A percentile compares a stretch with the other conserved stretches of the same genome.
phyloP scores from a whole-genome alignment of 2,797 vertebrate genomes.

The Protonibea diacanthus region DNA sequence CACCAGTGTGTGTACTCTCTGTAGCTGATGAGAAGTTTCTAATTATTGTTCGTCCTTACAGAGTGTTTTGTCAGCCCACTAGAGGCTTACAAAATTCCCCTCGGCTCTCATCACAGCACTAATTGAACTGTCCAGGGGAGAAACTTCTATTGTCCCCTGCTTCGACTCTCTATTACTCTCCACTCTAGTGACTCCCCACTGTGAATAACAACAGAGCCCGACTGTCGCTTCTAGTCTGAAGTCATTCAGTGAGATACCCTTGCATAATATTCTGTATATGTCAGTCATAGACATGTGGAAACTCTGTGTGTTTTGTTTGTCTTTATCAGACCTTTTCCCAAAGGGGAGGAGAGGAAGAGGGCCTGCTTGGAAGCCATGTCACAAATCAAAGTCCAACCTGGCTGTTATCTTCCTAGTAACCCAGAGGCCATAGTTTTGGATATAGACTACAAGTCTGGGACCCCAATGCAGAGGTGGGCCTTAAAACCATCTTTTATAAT shows the following conservation, averaged over 20 bases:
- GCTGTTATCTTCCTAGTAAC: conserved; percentile 97
- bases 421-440: conserved; percentile 97
- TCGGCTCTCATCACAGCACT: conserved; percentile 67
- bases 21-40: conserved; percentile 33
- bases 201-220: conserved; percentile 63
- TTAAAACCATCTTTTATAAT: neutral
- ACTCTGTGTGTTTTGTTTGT: conserved; percentile 58
- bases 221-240: conserved; percentile 65
- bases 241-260: conserved; percentile 62
- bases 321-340: conserved; percentile 91
- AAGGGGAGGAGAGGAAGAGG: conserved; percentile 96
- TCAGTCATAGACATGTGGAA: conserved; percentile 18
- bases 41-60: conserved; percentile 17
- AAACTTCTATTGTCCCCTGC: conserved; percentile 31
- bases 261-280: conserved; percentile 31
- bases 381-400: conserved; percentile 96
- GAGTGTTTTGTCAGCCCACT: conserved; percentile 47
- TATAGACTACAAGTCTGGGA: conserved; percentile 97
- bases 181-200: conserved; percentile 46
- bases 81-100: conserved; percentile 53
- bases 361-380: conserved; percentile 93
- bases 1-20: conserved; percentile 11
- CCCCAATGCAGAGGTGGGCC: conserved; percentile 94
- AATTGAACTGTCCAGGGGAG: conserved; percentile 64
- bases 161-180: conserved; percentile 22